Base-by-base conservation (phyloP, 2,797 vertebrate genomes). In the Spheniscus humboldti region DNA sequence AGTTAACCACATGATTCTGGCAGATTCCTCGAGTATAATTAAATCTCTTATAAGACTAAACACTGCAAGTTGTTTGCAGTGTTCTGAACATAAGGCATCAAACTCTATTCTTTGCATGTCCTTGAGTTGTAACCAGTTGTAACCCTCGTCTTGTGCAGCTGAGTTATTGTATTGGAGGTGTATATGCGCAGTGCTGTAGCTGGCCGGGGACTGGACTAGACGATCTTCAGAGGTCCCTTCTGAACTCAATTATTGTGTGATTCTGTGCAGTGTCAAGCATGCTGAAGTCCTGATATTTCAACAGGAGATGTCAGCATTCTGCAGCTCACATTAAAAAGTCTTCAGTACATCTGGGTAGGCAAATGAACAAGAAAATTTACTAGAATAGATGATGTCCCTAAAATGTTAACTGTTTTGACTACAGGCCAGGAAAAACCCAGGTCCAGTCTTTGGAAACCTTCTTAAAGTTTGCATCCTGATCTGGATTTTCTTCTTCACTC, bases 1-100 rank as follows among this genome's bases (percentile, higher is more conserved):
- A 94, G 87, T 15, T 86, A 77, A 72, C 55, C 92, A 17, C 73
- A 60, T 60, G 76, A 33, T 39, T 67, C 97, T 97, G 96, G 96
- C 97, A 63, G 93, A 96, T 90, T 92, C 93, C 67, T 77, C 5
- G 4, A 90, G 94, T 82, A 83, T 89, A 53, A 69, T 76, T 97
- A 95, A 96, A 92, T 67, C 86, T 95, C 95, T 94, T 67, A 8
- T 87, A 96, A 97, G 96, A 96, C 94, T 97, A 93, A 97, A 97
- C 95, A 97, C 27, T 72, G 77, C 9, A 4, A 94, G 91, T 67
- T 91, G 91, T 91, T 88, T 96, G 85, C 13, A 2, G 39, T 4
- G 57, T 57, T 96, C 81, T 63, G 79, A 90, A 52, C 62, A 41
- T 2, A 69, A 88, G 66, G 79, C 94, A 92, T 85, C 76, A 67